phyloP scores from a whole-genome alignment of 2,113 vertebrate species.

The Lampris megalopsis region DNA sequence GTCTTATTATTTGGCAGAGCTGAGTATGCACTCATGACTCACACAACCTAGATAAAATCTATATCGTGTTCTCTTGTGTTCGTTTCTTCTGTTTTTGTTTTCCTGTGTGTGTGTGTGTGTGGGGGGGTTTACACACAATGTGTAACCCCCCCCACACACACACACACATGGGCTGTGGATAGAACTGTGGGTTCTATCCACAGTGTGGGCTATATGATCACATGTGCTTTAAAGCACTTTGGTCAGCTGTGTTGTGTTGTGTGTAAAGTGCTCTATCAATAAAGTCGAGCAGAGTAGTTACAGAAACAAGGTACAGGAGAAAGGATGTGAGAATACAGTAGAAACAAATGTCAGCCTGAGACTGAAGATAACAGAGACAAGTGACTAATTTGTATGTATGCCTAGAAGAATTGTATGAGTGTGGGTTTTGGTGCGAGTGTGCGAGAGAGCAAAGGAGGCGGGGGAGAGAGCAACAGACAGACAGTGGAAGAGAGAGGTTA shows the following conservation, averaged over 20 bases:
- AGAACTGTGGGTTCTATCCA: too few relatives aligned
- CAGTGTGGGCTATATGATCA: too few relatives aligned
- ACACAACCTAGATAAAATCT: not conserved
- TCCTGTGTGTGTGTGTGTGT: too few relatives aligned
- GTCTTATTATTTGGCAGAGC: not conserved
- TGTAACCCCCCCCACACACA: too few relatives aligned
- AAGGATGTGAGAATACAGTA: too few relatives aligned
- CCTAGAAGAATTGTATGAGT: not conserved
- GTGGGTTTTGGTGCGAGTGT: not conserved
- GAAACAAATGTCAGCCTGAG: slow-evolving; percentile 4
- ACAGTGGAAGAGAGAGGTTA: slow-evolving; percentile 32
- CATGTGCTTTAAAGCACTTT: too few relatives aligned
- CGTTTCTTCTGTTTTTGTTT: too few relatives aligned
- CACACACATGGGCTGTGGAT: too few relatives aligned
- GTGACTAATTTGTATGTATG: slow-evolving; percentile 22
- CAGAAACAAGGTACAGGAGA: slow-evolving; percentile 6
- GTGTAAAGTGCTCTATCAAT: too few relatives aligned
- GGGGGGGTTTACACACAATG: too few relatives aligned
- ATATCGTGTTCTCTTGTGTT: too few relatives aligned
- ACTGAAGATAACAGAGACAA: slow-evolving; percentile 23
- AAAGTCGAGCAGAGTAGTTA: not conserved
- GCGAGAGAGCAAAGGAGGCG: not conserved
- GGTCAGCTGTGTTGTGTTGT: too few relatives aligned
- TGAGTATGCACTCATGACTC: not conserved
- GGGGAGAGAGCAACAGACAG: not conserved